Evolutionary conservation across 1,140 invertebrate genomes (phyloP).

Genomic region (Oryzaephilus surinamensis): DNA sequence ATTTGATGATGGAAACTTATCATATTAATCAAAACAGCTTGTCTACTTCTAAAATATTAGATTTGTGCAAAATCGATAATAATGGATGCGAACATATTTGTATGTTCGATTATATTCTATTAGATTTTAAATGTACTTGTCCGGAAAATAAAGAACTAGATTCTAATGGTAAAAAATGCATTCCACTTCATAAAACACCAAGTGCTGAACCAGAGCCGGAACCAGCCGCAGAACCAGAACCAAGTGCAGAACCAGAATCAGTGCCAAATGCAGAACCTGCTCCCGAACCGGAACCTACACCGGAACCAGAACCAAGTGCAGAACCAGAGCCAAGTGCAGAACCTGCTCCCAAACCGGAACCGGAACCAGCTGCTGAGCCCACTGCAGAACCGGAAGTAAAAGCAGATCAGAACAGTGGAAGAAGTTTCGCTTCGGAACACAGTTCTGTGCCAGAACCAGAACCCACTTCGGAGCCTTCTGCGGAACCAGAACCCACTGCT

Average conservation of each 20-base stretch:
- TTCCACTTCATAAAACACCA: slow-evolving; percentile 25
- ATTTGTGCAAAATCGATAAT: slow-evolving; percentile 65
- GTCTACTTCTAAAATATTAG: slow-evolving; percentile 42
- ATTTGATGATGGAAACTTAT: slow-evolving; percentile 42
- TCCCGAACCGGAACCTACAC: slow-evolving; percentile 6
- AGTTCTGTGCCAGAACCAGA: slow-evolving; percentile 20
- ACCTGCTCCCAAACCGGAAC: slow-evolving; percentile 4
- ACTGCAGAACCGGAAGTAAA: slow-evolving; percentile 1
- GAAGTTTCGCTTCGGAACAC: background rate
- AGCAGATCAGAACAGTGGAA: background rate
- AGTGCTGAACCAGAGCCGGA: slow-evolving; percentile 33
- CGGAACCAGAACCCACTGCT: slow-evolving; percentile 2
- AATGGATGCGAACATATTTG: slow-evolving; percentile 68
- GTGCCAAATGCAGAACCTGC: slow-evolving; percentile 9
- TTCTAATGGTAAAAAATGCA: slow-evolving; percentile 39
- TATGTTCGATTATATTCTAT: slow-evolving; percentile 51
- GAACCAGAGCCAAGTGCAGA: slow-evolving; percentile 6
- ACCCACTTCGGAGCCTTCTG: slow-evolving; percentile 6
- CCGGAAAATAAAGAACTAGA: slow-evolving; percentile 42
- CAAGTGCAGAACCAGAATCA: slow-evolving; percentile 18
- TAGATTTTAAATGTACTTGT: slow-evolving; percentile 61
- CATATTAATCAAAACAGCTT: slow-evolving; percentile 41
- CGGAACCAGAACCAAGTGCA: slow-evolving; percentile 5
- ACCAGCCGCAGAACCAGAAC: slow-evolving; percentile 26
- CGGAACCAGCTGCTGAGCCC: slow-evolving; percentile 9